Base-by-base conservation (phyloP, 2,888 invertebrate species). In the Gisinianus flammeolus region DNA sequence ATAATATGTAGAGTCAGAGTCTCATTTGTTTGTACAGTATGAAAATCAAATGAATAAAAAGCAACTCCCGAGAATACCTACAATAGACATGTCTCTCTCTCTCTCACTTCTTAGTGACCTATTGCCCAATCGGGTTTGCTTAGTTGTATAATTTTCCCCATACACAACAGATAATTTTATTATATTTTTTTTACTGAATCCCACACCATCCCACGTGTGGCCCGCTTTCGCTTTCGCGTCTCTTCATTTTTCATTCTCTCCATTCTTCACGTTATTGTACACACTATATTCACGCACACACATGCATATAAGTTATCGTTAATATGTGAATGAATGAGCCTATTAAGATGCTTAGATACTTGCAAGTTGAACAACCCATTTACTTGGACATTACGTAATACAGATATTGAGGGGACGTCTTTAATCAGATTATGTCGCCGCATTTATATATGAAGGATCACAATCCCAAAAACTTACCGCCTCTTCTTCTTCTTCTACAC, bases 181-280 rank as follows among this genome's bases (percentile, higher is more conserved):
- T 31, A 31, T 68, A 12, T 35, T 35, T 35, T 12, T 35, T 12
- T 35, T 35, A n/a, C n/a, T 22, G 68, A 71, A 69, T 68, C 76
- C 74, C 74, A 76, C 77, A 77, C 52, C 70, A 70, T 70, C 77
- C 77, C 70, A 77, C 77, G 64, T 77, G 77, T 77, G 77, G 62
- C 77, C 77, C 64, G 70, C 71, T 77, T 77, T 77, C 44, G 64
- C 70, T 56, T 70, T 70, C 64, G 69, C 66, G 35, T 12, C 35
- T 35, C 35, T 8, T 35, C 35, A 35, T 35, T 5, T 35, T 35
- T 35, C 5, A 5, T 35, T 8, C 12, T 35, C 6, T 35, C 5
- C 12, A 35, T 35, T 35, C 6, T 35, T 8, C 12, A 35, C 12
- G 12, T 35, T 5, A 8, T 12, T 35, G 12, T 35, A 35, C 12